phyloP scores from a whole-genome alignment of 2,113 vertebrate genomes.

The Podarcis raffonei region DNA sequence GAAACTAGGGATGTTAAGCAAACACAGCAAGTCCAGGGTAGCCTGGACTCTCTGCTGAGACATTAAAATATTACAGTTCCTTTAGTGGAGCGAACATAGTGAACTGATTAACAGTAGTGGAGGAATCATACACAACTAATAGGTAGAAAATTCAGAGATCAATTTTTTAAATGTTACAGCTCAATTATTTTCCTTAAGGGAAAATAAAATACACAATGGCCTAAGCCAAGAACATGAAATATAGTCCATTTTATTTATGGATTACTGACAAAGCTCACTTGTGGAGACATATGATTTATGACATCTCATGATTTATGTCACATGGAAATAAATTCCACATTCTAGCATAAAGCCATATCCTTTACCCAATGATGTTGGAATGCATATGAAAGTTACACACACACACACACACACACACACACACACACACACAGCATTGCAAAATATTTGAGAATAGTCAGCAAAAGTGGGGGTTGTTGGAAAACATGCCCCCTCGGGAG shows the following conservation, averaged over 20 bases:
- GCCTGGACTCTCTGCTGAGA: not conserved
- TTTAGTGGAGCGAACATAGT: constrained; percentile 25
- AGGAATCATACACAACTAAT: not conserved
- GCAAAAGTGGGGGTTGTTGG: not conserved
- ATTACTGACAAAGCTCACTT: constrained; percentile 24
- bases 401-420: not conserved
- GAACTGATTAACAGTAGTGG: constrained; percentile 13
- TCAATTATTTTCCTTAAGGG: constrained; percentile 30
- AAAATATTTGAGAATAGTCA: constrained; percentile 17
- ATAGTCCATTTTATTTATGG: not conserved
- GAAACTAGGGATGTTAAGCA: constrained; percentile 12
- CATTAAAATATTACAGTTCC: not conserved
- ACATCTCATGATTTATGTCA: constrained; percentile 25
- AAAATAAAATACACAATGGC: constrained; percentile 3
- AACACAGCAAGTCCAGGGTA: constrained; percentile 29
- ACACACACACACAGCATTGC: constrained; percentile 5
- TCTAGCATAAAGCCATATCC: constrained; percentile 21
- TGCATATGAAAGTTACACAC: constrained; percentile 6
- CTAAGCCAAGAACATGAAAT: constrained; percentile 42
- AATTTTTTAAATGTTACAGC: constrained; percentile 7
- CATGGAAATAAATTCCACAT: constrained; percentile 35
- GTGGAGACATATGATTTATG: not conserved
- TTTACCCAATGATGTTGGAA: constrained; percentile 29
- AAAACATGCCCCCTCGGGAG: no score
- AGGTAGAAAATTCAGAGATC: not conserved